Base-by-base conservation (phyloP, 2,113 vertebrate genomes). In the Grammatotria lemairii region DNA sequence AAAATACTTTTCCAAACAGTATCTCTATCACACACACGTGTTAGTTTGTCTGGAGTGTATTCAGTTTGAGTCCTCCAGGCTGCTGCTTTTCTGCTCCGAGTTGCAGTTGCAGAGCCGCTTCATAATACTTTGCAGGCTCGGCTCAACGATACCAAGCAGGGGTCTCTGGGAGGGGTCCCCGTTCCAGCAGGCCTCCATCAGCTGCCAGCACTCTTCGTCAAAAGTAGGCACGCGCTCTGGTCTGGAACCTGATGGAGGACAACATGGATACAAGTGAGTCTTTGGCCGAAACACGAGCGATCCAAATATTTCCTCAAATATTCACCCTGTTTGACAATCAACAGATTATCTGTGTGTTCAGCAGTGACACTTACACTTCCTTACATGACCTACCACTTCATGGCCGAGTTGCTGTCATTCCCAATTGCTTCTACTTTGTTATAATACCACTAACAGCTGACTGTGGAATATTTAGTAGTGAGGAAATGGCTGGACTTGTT, bases 111-210 rank as follows among this genome's bases (percentile, higher is more conserved):
- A 99, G 21, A 99, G 97, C 12, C 98, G 95, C 84, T 96, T 96
- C 97, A 97, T 98, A 93, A 99, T 99, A 87, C 97, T 97, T 90
- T 97, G 97, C 75, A 99, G 97, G 95, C 98, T 96, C 35, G 99
- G 99, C 91, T 99, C 97, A 55, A 99, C 99, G 1, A 99, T 99
- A 2, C 99, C 98, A 57, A 99, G 87, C 35, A 99, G 96, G 2
- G 99, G 99, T 40, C 99, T 97, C 93, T 97, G 97, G 4, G 97
- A 98, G 4, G 98, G 96, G 89, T 99, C 98, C 1, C 98, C 98
- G 2, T 96, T 98, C 99, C 99, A 99, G 73, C 98, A 99, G 4
- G 98, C 98, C 94, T 99, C 98, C 99, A 99, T 99, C 94, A 99
- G 93, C 96, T 99, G 98, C 99, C 99, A 99, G 95, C 98, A 99